These are phyloP conservation scores for Euura saliciscinereae DNA, from an alignment of 1,140 invertebrate genomes.

Conservation along the genomic window DNA sequence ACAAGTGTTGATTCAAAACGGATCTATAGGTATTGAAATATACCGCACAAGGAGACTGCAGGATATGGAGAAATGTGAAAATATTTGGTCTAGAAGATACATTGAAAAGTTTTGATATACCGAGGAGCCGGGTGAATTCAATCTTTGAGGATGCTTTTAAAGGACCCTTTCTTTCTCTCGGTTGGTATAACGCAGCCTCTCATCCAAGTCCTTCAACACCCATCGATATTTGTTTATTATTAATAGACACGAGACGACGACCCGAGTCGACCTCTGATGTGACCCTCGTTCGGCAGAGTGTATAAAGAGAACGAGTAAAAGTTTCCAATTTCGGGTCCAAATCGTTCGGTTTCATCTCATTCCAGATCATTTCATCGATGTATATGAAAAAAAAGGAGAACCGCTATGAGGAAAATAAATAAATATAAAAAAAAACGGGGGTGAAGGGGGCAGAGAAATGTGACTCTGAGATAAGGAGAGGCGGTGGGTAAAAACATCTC, in stretches of 20 bases:
- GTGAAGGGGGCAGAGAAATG: conserved; percentile 27
- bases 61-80: conserved; percentile 5
- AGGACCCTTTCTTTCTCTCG: not conserved
- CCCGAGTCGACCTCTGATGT: too few species aligned
- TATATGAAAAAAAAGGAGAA: conserved; percentile 6
- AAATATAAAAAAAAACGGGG: conserved; percentile 11
- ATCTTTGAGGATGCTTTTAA: not conserved
- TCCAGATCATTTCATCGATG: conserved; percentile 15
- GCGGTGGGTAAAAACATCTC: conserved; percentile 51
- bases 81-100: conserved; percentile 2
- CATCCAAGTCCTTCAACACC: not conserved
- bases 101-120: not conserved
- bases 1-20: too few species aligned
- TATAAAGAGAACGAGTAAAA: not conserved
- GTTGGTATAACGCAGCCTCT: not conserved
- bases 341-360: conserved; percentile 3
- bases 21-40: too few species aligned
- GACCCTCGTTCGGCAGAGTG: too few species aligned
- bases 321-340: not conserved
- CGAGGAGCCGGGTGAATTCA: not conserved
- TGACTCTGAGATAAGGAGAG: conserved; percentile 51
- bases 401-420: conserved; percentile 16
- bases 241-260: too few species aligned
- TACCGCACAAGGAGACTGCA: not conserved
- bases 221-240: too few species aligned